Conservation (phyloP, 2,113 vertebrate species). For the Pelvicachromis taeniatus region DNA sequence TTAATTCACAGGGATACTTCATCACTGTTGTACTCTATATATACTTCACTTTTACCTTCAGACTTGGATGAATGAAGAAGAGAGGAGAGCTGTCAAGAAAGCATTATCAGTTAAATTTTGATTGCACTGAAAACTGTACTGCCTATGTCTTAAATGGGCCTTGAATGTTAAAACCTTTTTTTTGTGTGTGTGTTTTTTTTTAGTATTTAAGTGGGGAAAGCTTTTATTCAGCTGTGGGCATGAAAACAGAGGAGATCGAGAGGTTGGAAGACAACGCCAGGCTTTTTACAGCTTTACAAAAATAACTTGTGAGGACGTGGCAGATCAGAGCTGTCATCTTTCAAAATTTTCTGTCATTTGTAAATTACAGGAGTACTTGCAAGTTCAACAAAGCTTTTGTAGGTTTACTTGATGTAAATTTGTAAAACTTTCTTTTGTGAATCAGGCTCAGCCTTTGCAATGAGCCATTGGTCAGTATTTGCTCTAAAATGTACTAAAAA, state of each 20-base stretch:
- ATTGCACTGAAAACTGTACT: neutral
- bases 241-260: neutral
- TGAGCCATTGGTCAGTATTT: neutral
- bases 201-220: neutral
- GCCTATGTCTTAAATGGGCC: neutral
- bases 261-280: neutral
- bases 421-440: neutral
- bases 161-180: neutral
- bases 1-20: slow-evolving; percentile 53
- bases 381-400: neutral
- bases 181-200: too few species aligned
- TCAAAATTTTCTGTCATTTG: neutral
- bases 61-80: slow-evolving; percentile 41
- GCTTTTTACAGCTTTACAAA: neutral
- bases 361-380: neutral
- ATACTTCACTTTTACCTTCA: slow-evolving; percentile 20
- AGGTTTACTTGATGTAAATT: neutral
- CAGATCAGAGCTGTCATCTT: neutral
- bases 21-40: neutral
- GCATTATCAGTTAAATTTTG: neutral
- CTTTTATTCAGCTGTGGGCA: neutral
- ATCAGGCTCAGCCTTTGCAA: neutral
- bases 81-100: neutral
- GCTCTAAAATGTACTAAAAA: neutral
- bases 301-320: neutral